Percentiles rank a stretch among this genome's conserved stretches.
These are phyloP conservation scores for Dasypogon diadema DNA, from an alignment of 2,888 invertebrate species.

Conservation along the genomic window DNA sequence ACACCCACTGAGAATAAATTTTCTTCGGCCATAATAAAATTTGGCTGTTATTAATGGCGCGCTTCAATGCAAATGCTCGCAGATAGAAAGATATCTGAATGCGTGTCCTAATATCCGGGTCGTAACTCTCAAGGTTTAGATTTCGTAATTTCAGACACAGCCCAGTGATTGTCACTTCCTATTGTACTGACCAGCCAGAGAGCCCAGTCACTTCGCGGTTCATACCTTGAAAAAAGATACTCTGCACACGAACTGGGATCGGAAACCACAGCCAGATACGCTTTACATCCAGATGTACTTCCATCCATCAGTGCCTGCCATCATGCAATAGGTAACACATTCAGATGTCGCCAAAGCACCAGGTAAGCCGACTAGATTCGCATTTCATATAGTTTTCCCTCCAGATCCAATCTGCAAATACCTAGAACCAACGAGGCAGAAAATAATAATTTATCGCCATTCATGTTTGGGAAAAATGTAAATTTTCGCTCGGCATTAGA, in stretches of 20 bases:
- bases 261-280: no score
- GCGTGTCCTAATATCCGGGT: slow-evolving; percentile 27
- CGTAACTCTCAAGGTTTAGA: slow-evolving; percentile 21
- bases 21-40: background rate
- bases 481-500: slow-evolving; percentile 1
- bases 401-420: background rate
- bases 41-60: no score
- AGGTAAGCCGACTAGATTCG: background rate
- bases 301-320: background rate
- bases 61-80: background rate
- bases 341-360: background rate
- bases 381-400: background rate
- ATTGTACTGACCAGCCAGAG: slow-evolving; percentile 4
- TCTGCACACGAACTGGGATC: no score
- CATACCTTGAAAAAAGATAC: slow-evolving; percentile 21
- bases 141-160: slow-evolving; percentile 27
- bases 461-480: slow-evolving; percentile 19
- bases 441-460: slow-evolving; percentile 36
- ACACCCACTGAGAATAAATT: slow-evolving; percentile 1
- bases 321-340: background rate
- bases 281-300: background rate
- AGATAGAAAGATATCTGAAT: background rate
- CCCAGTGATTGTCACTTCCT: slow-evolving; percentile 28
- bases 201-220: background rate
- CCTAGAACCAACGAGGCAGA: slow-evolving; percentile 22